These are phyloP conservation scores for Nowickia ferox DNA, from an alignment of 2,888 invertebrate genomes.

Conservation along the genomic window DNA sequence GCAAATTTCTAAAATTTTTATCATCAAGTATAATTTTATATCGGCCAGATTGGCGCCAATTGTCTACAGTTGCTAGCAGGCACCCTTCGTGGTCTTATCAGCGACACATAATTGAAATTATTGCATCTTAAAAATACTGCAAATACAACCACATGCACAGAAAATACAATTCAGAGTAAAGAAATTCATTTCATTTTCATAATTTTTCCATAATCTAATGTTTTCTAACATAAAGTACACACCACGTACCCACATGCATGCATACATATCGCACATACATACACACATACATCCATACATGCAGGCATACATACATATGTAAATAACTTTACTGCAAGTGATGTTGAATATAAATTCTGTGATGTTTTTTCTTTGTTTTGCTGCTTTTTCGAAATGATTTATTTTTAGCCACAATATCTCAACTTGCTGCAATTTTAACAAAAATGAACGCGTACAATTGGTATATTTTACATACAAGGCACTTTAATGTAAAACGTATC, in stretches of 20 bases:
- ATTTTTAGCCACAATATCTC: constrained; percentile 55
- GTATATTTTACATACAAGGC: constrained; percentile 23
- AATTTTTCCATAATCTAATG: constrained; percentile 52
- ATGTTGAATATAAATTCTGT: constrained; percentile 28
- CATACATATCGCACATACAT: too few relatives aligned
- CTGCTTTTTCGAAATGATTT: constrained; percentile 30
- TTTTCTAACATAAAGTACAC: not conserved
- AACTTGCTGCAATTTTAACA: not conserved
- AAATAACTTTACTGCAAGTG: constrained; percentile 6
- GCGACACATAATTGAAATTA: constrained; percentile 55
- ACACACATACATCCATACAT: not conserved
- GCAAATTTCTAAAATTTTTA: too few relatives aligned
- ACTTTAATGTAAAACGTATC: constrained; percentile 28
- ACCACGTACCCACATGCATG: too few relatives aligned
- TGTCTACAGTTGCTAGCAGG: not conserved
- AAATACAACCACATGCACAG: not conserved
- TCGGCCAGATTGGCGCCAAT: not conserved
- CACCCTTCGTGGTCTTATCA: constrained; percentile 49
- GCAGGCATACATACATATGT: too few relatives aligned
- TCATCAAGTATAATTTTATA: too few relatives aligned
- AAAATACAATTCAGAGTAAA: constrained; percentile 19
- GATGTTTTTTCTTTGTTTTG: not conserved
- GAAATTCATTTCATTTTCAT: constrained; percentile 18
- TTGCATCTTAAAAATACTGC: constrained; percentile 45
- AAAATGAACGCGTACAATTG: not conserved